Percentiles rank a stretch among this genome's conserved stretches.
phyloP scores from a whole-genome alignment of 2,797 vertebrate species.

The Bovichtus variegatus region DNA sequence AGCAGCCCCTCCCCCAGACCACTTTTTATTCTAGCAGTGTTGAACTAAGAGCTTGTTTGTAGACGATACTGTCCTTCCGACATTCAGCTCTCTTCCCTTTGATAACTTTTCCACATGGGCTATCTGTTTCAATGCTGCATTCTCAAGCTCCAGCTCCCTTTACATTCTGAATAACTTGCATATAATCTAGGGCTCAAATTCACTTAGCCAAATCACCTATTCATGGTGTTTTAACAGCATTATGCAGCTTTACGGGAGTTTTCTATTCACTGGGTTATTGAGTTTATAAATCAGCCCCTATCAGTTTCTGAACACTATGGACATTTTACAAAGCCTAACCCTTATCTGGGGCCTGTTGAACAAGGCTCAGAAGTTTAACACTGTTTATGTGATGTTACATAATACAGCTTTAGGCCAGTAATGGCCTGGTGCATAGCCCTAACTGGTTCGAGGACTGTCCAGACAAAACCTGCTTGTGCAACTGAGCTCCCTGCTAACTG shows the following conservation, averaged over 20 bases:
- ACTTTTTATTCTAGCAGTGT: slow-evolving; percentile 56
- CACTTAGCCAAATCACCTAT: slow-evolving; percentile 51
- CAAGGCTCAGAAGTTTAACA: slow-evolving; percentile 48
- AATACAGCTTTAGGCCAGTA: slow-evolving; percentile 51
- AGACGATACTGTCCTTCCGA: slow-evolving; percentile 60
- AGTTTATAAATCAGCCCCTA: slow-evolving; percentile 30
- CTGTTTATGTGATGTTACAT: slow-evolving; percentile 55
- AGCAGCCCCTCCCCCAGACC: slow-evolving; percentile 55
- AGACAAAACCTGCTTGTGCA: slow-evolving; percentile 52
- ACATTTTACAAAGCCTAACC: slow-evolving; percentile 38
- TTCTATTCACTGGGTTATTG: slow-evolving; percentile 41
- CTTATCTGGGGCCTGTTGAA: slow-evolving; percentile 30
- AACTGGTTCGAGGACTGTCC: slow-evolving; percentile 40
- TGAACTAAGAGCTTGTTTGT: slow-evolving; percentile 73
- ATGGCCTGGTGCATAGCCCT: slow-evolving; percentile 11
- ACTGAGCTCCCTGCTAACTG: slow-evolving; percentile 28
- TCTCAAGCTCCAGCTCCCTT: slow-evolving; percentile 29
- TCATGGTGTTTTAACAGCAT: slow-evolving; percentile 60
- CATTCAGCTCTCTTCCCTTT: slow-evolving; percentile 45
- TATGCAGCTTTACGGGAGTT: slow-evolving; percentile 35
- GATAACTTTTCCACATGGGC: slow-evolving; percentile 59
- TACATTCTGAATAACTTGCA: slow-evolving; percentile 45
- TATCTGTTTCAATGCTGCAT: slow-evolving; percentile 49
- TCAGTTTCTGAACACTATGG: slow-evolving; percentile 38
- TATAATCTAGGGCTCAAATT: slow-evolving; percentile 61